Percentiles rank a stretch among this genome's conserved stretches.
phyloP scores from a whole-genome alignment of 2,797 vertebrate species.

The Urocyon cinereoargenteus region DNA sequence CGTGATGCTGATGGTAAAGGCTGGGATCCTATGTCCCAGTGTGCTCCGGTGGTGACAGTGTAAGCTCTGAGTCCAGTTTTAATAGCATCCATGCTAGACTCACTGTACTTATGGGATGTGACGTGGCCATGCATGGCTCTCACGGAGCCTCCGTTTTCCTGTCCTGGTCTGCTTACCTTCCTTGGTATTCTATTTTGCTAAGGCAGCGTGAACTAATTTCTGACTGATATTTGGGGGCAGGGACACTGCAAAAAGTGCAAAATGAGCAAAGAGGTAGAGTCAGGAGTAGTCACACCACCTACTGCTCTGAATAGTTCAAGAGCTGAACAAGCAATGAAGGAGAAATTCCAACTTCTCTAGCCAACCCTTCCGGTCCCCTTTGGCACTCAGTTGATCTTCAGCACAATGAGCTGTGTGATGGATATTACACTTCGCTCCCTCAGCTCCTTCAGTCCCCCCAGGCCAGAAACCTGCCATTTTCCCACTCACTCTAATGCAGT shows the following conservation, averaged over 20 bases:
- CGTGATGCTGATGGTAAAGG: background rate
- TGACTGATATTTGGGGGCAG: background rate
- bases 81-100: background rate
- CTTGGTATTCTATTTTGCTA: background rate
- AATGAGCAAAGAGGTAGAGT: slow-evolving; percentile 27
- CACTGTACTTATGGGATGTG: background rate
- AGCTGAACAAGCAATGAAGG: background rate
- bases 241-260: background rate
- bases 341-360: background rate
- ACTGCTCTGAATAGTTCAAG: background rate
- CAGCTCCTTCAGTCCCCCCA: background rate
- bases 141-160: background rate
- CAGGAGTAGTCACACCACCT: background rate
- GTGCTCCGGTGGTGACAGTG: background rate
- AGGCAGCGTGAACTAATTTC: background rate
- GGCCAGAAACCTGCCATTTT: background rate
- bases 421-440: background rate
- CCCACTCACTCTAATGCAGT: background rate
- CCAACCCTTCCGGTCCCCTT: background rate
- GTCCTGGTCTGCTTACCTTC: background rate
- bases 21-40: background rate
- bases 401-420: background rate
- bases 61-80: slow-evolving; percentile 23
- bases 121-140: background rate
- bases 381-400: background rate